phyloP scores from a whole-genome alignment of 2,113 vertebrate species.

The Ochotona princeps region DNA sequence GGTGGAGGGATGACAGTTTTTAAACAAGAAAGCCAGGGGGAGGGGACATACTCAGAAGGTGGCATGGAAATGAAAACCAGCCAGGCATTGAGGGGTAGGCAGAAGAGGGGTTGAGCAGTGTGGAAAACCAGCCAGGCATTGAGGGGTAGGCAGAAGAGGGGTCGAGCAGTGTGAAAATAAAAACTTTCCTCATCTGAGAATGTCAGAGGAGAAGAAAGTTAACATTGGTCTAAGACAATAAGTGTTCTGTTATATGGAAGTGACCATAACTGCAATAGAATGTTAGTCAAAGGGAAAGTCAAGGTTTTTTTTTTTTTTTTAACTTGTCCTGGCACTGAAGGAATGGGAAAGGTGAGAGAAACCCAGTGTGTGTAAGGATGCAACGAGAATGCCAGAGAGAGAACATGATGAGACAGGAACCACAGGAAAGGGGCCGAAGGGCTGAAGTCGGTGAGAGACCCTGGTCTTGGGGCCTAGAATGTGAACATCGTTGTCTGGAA shows the following conservation, averaged over 20 bases:
- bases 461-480: not conserved
- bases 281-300: not conserved
- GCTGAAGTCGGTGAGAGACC: too few species aligned
- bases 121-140: not conserved
- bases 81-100: not conserved
- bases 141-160: not conserved
- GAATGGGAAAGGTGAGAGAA: too few species aligned
- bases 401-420: not conserved
- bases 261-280: not conserved
- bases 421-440: not conserved
- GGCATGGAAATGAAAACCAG: not conserved
- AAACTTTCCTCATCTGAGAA: not conserved
- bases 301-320: too few species aligned
- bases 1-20: accelerated
- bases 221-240: not conserved
- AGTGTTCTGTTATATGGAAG: not conserved
- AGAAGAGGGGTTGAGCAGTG: not conserved
- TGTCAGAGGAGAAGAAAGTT: not conserved
- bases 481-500: not conserved
- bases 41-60: not conserved
- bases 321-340: not conserved
- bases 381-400: not conserved
- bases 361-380: accelerated
- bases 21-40: not conserved
- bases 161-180: not conserved